Conservation (phyloP, 1,140 invertebrate genomes). For the Aporrectodea caliginosa region DNA sequence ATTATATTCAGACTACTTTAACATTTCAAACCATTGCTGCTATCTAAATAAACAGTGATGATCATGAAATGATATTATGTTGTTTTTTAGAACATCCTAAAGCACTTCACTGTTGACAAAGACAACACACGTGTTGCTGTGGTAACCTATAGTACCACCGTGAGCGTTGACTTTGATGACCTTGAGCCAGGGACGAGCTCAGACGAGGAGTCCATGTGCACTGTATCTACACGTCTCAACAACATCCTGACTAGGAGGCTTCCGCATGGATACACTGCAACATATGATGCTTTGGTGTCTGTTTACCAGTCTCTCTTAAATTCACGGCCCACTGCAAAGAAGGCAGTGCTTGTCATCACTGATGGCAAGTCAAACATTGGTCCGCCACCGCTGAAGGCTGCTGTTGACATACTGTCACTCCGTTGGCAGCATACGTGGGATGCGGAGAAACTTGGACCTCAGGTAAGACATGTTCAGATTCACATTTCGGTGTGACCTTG, state of each 20-base stretch:
- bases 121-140: slow-evolving; percentile 40
- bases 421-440: slow-evolving; percentile 38
- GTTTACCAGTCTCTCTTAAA: slow-evolving; percentile 32
- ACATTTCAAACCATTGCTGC: too few species aligned
- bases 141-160: slow-evolving; percentile 37
- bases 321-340: slow-evolving; percentile 37
- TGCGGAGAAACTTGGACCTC: slow-evolving; percentile 34
- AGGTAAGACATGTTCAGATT: too few species aligned
- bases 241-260: slow-evolving; percentile 30
- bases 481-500: too few species aligned
- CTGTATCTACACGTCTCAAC: slow-evolving; percentile 32
- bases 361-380: slow-evolving; percentile 43
- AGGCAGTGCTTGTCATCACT: slow-evolving; percentile 39
- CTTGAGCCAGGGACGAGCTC: slow-evolving; percentile 29
- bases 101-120: slow-evolving; percentile 39
- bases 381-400: slow-evolving; percentile 37
- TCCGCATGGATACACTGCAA: slow-evolving; percentile 39
- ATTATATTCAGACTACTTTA: too few species aligned
- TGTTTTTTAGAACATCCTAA: slow-evolving; percentile 33
- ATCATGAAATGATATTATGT: too few species aligned
- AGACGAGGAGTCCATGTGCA: slow-evolving; percentile 37
- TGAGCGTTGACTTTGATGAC: slow-evolving; percentile 38
- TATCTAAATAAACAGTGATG: too few species aligned
- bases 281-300: slow-evolving; percentile 34
- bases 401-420: slow-evolving; percentile 40